Percentiles rank a stretch among this genome's conserved stretches.
Conservation (phyloP, 2,113 vertebrate genomes). For the Marmota flaviventris region DNA sequence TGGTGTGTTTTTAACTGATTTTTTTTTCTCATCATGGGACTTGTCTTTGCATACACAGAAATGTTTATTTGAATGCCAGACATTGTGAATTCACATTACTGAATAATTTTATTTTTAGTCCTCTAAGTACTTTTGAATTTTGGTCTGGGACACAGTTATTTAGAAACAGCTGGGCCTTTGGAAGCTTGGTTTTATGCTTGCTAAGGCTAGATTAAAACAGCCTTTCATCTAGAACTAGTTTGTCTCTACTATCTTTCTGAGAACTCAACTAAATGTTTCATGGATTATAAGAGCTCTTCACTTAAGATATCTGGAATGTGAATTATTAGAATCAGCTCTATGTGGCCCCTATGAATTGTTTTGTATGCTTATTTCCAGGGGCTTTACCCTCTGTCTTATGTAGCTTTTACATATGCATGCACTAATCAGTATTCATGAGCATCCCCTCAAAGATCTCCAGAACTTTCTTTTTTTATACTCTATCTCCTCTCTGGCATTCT, state of each 20-base stretch:
- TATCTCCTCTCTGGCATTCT: neutral
- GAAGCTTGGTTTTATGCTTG: neutral
- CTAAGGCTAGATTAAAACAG: neutral
- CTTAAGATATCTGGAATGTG: neutral
- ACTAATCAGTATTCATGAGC: neutral
- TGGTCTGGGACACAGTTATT: neutral
- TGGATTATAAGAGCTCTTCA: neutral
- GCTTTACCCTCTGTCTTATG: neutral
- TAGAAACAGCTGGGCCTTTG: neutral
- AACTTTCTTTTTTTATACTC: neutral
- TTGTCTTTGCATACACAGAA: neutral
- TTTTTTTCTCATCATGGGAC: neutral
- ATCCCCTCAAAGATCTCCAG: neutral
- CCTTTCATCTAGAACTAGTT: neutral
- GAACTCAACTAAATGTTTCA: neutral
- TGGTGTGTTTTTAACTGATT: neutral
- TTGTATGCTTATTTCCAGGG: no score
- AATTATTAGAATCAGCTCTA: neutral
- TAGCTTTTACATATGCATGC: neutral
- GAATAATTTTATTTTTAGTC: conserved; percentile 27
- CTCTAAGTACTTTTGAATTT: neutral
- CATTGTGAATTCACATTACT: neutral
- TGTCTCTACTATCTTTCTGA: neutral
- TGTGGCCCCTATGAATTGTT: neutral
- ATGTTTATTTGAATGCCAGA: conserved; percentile 16